Percentiles rank a stretch among this genome's conserved stretches.
Conservation (phyloP, 2,797 vertebrate genomes). For the Oceanodroma leucorhoa region DNA sequence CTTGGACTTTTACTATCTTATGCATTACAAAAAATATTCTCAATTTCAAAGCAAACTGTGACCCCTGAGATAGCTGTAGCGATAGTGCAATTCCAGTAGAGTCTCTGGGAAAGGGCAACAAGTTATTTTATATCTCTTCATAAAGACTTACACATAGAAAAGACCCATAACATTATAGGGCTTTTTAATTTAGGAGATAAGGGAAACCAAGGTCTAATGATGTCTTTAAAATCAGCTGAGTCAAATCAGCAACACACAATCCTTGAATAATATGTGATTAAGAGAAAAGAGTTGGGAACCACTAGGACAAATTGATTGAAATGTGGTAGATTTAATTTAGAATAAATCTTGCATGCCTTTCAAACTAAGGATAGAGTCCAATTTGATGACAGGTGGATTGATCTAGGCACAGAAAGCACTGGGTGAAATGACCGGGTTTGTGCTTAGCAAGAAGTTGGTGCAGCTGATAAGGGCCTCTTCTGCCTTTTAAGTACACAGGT, state of each 20-base stretch:
- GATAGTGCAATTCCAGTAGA: neutral
- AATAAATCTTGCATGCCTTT: neutral
- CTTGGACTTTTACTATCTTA: neutral
- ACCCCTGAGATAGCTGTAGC: neutral
- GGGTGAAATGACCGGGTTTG: accelerated
- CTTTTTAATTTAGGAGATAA: neutral
- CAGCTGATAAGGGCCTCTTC: neutral
- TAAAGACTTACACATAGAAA: neutral
- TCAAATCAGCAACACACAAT: neutral
- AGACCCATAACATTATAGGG: neutral
- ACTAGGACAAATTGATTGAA: neutral
- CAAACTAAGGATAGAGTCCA: neutral
- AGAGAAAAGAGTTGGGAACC: neutral
- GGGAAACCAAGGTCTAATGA: accelerated
- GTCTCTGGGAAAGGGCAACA: neutral
- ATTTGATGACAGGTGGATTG: neutral
- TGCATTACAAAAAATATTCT: neutral
- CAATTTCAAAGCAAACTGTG: neutral
- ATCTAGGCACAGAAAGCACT: neutral
- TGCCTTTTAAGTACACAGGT: neutral
- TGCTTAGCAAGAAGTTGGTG: neutral
- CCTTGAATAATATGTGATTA: neutral
- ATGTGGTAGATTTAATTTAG: neutral
- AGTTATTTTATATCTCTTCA: neutral
- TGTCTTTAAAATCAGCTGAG: neutral